A percentile compares a stretch with the other conserved stretches of the same genome.
Conservation (phyloP, 2,113 vertebrate species). For the Charadrius vociferus region DNA sequence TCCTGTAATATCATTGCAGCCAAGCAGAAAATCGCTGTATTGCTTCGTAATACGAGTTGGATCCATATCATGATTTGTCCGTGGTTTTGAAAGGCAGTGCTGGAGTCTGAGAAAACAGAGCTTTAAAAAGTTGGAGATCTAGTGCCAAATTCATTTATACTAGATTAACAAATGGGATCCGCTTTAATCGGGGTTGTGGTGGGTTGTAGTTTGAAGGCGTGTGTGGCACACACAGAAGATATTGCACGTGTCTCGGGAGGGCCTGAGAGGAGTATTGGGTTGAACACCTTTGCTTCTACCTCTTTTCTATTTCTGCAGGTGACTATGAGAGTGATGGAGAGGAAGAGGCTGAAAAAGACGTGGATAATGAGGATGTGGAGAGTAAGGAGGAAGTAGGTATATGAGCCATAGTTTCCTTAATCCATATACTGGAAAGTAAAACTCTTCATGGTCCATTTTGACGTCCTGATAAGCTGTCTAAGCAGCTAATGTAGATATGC, state of each 20-base stretch:
- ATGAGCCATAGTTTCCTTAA: not conserved
- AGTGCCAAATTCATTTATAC: conserved; percentile 6
- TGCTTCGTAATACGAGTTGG: conserved; percentile 41
- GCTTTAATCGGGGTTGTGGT: not conserved
- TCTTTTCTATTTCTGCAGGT: conserved; percentile 45
- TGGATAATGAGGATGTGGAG: conserved; percentile 67
- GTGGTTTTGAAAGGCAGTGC: not conserved
- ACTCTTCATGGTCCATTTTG: not conserved
- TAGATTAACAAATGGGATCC: conserved; percentile 12
- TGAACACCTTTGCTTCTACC: not conserved
- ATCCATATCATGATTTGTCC: conserved; percentile 6
- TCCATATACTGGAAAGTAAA: not conserved
- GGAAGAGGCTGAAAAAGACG: conserved; percentile 72
- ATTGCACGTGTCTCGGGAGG: accelerated
- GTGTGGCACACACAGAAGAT: not conserved
- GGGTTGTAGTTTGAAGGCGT: not conserved
- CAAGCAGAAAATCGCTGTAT: conserved; percentile 43
- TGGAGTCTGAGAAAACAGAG: not conserved
- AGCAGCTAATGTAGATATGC: not conserved
- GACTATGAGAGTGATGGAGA: conserved; percentile 79
- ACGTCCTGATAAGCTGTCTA: not conserved
- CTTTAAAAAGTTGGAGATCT: not conserved
- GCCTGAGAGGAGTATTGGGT: not conserved
- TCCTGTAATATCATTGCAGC: conserved; percentile 40
- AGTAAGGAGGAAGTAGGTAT: conserved; percentile 80